A percentile compares a stretch with the other conserved stretches of the same genome.
These are phyloP conservation scores for Zygaena filipendulae DNA, from an alignment of 2,888 invertebrate species.

Conservation along the genomic window DNA sequence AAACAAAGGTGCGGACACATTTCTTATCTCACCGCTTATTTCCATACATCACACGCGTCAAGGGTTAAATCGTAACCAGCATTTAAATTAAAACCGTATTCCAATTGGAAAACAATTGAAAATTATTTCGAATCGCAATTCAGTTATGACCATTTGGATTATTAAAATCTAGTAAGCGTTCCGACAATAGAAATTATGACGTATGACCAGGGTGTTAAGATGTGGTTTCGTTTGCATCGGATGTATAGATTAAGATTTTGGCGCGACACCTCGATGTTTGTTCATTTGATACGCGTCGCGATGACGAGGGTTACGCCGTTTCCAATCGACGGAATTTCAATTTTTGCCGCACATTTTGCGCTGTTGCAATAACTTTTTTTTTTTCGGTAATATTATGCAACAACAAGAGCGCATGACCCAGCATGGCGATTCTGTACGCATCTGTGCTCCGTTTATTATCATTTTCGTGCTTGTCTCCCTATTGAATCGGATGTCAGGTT, in stretches of 20 bases:
- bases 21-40: slow-evolving; percentile 39
- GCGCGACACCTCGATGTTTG: slow-evolving; percentile 25
- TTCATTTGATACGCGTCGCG: slow-evolving; percentile 33
- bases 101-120: too few species aligned
- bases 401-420: slow-evolving; percentile 27
- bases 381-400: slow-evolving; percentile 43
- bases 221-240: too few species aligned
- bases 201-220: too few species aligned
- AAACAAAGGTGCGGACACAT: slow-evolving; percentile 21
- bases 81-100: too few species aligned
- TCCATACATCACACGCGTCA: slow-evolving; percentile 29
- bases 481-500: slow-evolving; percentile 16
- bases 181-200: too few species aligned
- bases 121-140: too few species aligned
- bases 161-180: too few species aligned
- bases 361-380: slow-evolving; percentile 20
- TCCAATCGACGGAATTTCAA: slow-evolving; percentile 37
- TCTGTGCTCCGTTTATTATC: slow-evolving; percentile 39
- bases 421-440: slow-evolving; percentile 36
- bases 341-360: slow-evolving; percentile 37
- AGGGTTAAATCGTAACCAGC: slow-evolving; percentile 25
- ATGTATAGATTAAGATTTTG: too few species aligned
- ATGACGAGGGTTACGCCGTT: slow-evolving; percentile 36
- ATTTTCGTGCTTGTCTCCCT: slow-evolving; percentile 23
- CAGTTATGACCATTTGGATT: too few species aligned